Base-by-base conservation (phyloP, 2,113 vertebrate species). In the Herpetotheres cachinnans region DNA sequence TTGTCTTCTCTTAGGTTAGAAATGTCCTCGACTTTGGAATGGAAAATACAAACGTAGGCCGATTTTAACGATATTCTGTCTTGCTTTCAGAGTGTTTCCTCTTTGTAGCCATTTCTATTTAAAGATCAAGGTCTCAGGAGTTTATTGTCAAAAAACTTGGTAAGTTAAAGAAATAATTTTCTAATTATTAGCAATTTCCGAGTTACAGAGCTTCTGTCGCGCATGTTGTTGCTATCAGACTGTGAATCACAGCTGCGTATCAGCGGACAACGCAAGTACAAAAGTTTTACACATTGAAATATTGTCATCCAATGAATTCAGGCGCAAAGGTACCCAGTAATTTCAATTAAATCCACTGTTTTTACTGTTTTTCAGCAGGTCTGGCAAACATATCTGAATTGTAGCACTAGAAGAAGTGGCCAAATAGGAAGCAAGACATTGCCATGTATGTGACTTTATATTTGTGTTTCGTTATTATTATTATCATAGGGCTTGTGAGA, bases 21-120 rank as follows among this genome's bases (percentile, higher is more conserved):
- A 27, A 19, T 1, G 8, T 11, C 50, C 32, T 70, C 0, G 2
- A 2, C 38, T 58, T 38, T 30, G n/a, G 20, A 21, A 6, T 2
- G 50, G 76, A 38, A 78, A 40, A 46, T 14, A 12, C 24, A 40
- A 11, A 30, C 0, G 10, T 4, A 20, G 29, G 26, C 32, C 27
- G 58, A 12, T 19, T 46, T 70, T 13, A 19, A 22, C 38, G 2
- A 5, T 7, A 7, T 15, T 36, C 59, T 44, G 3, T 5, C n/a
- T 17, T 19, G 17, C 61, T 74, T 32, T 81, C 36, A 27, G 62
- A n/a, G 22, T 7, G 10, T 18, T 65, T 65, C 47, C 24, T 49
- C n/a, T 61, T 40, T 7, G 26, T 25, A 38, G 59, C 6, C 6
- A 0, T 34, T 88, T 42, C 30, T 30, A 0, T 13, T 59, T 16